Evolutionary conservation across 2,888 invertebrate genomes (phyloP), one percentile per base, ranked within the genome.

Genomic region (Carcina quercana): DNA sequence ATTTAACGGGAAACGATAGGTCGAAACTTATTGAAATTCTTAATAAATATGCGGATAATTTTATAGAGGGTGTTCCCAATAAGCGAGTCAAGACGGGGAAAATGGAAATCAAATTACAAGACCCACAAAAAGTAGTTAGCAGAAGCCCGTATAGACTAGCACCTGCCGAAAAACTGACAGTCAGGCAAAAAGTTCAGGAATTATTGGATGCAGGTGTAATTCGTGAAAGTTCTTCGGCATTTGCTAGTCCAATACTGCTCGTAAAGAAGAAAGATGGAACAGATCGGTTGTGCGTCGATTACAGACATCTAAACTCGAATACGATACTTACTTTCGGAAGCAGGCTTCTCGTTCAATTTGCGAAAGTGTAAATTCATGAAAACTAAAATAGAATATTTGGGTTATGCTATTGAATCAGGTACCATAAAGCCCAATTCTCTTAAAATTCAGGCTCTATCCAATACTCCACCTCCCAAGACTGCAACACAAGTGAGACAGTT

Each of bases 401-500:
- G 25, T 5, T 25, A 12, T 12, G 25, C 8, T 5, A 30, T 53
- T 4, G 10, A 13, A 1, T 19, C 15, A 0, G 49, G 53, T 3
- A 12, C 47, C 15, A 13, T 53, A 0, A 15, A 31, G 3, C 56
- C 53, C 0, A 54, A 53, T 7, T 34, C 15, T 0, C 4, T 44
- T 4, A 52, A 53, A 20, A 28, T 54, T 5, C 24, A 38, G 1
- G 47, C 50, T 1, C 21, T 53, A 1, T 32, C 36, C 1, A 7
- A 13, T 1, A 11, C 39, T 0, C 35, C 35, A 0, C 40, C 50
- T 1, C 56, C 52, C 0, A 2, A 34, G 4, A 45, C 37, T 0
- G 30, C 40, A 0, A 25, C 28, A 0, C 47, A 50, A 11, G 1
- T 53, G 0, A 22, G 53, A 2, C 56, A 54, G 13, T 50, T 50